These are phyloP conservation scores for Erinaceus europaeus DNA, from an alignment of 2,113 vertebrate genomes.

Conservation along the genomic window DNA sequence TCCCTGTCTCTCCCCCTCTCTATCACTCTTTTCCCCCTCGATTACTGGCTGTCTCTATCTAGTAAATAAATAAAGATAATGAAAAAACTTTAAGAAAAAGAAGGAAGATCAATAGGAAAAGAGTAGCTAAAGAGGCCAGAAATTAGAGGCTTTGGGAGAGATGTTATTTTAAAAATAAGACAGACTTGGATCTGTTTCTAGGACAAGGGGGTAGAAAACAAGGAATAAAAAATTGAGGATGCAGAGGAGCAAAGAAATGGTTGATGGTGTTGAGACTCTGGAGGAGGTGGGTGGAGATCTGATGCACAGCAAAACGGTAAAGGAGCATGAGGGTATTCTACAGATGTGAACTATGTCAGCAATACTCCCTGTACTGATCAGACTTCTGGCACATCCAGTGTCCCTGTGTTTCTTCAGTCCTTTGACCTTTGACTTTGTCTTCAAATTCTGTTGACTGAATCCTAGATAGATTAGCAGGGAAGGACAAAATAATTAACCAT, in stretches of 20 bases:
- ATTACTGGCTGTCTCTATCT: no score
- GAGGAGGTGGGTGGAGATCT: neutral
- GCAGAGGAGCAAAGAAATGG: neutral
- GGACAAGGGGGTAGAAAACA: neutral
- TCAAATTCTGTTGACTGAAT: slow-evolving; percentile 41
- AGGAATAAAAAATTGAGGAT: slow-evolving; percentile 19
- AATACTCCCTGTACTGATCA: neutral
- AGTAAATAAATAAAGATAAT: no score
- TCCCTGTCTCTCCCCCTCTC: no score
- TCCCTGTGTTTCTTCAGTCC: neutral
- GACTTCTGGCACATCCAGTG: neutral
- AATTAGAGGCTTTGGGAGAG: neutral
- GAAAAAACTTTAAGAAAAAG: no score
- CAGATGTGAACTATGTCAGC: neutral
- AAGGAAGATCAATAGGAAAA: neutral
- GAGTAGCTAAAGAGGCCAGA: neutral
- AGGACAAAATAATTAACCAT: slow-evolving; percentile 2
- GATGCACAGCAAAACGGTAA: neutral
- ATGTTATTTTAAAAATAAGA: slow-evolving; percentile 11
- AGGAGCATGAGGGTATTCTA: slow-evolving; percentile 17
- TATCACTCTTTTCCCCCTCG: no score
- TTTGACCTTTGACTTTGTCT: slow-evolving; percentile 16
- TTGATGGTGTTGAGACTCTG: neutral
- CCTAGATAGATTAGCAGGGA: slow-evolving; percentile 33
- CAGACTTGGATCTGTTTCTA: slow-evolving; percentile 1